Conservation (phyloP, 2,113 vertebrate species). For the Petaurus breviceps region DNA sequence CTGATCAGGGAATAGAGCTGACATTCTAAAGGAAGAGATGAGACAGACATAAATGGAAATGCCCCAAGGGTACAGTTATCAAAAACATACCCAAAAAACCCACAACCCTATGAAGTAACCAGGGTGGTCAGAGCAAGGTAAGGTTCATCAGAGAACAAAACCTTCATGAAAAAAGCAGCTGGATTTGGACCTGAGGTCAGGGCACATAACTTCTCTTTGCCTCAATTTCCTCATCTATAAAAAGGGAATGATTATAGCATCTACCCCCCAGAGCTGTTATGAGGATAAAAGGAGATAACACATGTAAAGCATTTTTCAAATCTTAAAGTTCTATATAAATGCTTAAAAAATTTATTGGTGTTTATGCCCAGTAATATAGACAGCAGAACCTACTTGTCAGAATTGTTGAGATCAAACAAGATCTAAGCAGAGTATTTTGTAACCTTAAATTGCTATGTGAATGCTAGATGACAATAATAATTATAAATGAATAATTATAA, state of each 20-base stretch:
- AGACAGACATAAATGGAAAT: slow-evolving; percentile 37
- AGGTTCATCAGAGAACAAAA: neutral
- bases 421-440: no score
- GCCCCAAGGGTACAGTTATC: neutral
- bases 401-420: neutral
- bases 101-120: neutral
- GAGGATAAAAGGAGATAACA: slow-evolving; percentile 18
- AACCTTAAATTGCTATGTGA: neutral
- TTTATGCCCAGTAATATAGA: neutral
- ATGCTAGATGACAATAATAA: neutral
- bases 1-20: slow-evolving; percentile 10
- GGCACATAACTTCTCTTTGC: neutral
- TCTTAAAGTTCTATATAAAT: neutral
- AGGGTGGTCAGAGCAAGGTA: neutral
- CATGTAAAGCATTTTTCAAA: slow-evolving; percentile 2
- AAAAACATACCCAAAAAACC: neutral
- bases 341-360: neutral
- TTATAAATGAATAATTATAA: neutral
- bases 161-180: neutral
- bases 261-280: slow-evolving; percentile 1
- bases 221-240: slow-evolving; percentile 5
- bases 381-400: neutral
- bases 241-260: neutral
- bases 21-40: slow-evolving; percentile 18
- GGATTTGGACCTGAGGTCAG: neutral